Conservation (phyloP, 2,888 invertebrate species). For the Seira ritae region DNA sequence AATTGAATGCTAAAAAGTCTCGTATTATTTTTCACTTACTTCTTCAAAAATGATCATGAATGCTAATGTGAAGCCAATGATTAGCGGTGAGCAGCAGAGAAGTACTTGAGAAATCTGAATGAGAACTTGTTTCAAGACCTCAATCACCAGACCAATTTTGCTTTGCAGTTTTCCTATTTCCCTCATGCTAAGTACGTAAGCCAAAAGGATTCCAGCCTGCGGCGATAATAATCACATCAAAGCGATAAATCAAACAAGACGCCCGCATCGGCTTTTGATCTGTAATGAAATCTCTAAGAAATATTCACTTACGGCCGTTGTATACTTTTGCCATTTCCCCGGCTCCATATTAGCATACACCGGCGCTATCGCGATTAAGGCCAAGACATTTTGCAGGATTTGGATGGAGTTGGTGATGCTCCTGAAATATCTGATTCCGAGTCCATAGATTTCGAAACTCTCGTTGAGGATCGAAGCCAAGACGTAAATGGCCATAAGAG, state of each 20-base stretch:
- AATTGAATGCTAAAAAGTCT: neutral
- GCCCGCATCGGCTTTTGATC: too few relatives aligned
- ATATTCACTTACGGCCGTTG: constrained; percentile 51
- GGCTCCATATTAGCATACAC: constrained; percentile 38
- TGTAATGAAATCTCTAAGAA: too few relatives aligned
- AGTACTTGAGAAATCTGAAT: constrained; percentile 55
- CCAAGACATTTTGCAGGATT: constrained; percentile 51
- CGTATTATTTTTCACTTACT: constrained; percentile 22
- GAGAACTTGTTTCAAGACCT: constrained; percentile 58
- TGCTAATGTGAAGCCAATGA: constrained; percentile 55
- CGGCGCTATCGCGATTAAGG: constrained; percentile 45
- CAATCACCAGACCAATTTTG: constrained; percentile 55
- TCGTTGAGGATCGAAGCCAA: constrained; percentile 52
- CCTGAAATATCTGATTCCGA: constrained; percentile 49
- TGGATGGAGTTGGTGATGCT: constrained; percentile 48
- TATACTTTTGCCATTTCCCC: constrained; percentile 41
- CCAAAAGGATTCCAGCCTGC: constrained; percentile 53
- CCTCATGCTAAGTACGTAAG: constrained; percentile 57
- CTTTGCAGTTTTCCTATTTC: constrained; percentile 57
- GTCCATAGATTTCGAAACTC: constrained; percentile 45
- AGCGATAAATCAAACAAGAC: neutral
- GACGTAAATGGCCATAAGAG: constrained; percentile 52
- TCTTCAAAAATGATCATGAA: constrained; percentile 61
- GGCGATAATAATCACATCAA: neutral
- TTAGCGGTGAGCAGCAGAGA: constrained; percentile 52